Evolutionary conservation across 2,888 invertebrate species (phyloP).

Genomic region (Ischnura elegans): DNA sequence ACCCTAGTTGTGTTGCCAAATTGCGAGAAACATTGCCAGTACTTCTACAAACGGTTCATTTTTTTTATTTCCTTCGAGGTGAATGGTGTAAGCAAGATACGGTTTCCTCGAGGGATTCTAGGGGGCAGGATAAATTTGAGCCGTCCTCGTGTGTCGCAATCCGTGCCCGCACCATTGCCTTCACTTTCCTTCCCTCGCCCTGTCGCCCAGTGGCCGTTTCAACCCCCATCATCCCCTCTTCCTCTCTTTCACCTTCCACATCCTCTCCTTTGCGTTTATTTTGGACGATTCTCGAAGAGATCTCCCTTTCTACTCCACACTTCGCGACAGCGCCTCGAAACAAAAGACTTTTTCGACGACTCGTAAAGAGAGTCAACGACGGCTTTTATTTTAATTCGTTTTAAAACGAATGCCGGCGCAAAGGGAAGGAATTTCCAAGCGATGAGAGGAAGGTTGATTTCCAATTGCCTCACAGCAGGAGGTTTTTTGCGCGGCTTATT

Average conservation of each 20-base stretch:
- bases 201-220: neutral
- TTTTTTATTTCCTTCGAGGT: neutral
- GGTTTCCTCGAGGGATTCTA: neutral
- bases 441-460: neutral
- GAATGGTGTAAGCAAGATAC: neutral
- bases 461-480: neutral
- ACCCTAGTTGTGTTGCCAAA: neutral
- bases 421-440: neutral
- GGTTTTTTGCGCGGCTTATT: neutral
- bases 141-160: neutral
- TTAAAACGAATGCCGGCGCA: neutral
- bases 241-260: neutral
- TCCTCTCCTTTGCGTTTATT: constrained; percentile 13
- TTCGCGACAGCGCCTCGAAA: constrained; percentile 42
- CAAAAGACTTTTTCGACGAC: neutral
- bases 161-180: neutral
- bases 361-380: neutral
- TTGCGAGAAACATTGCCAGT: neutral
- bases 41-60: neutral
- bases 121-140: neutral
- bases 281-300: constrained; percentile 8
- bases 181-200: neutral
- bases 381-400: constrained; percentile 28
- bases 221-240: neutral
- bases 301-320: neutral